A percentile compares a stretch with the other conserved stretches of the same genome.
phyloP scores from a whole-genome alignment of 2,888 invertebrate species.

The Galerucella calmariensis region DNA sequence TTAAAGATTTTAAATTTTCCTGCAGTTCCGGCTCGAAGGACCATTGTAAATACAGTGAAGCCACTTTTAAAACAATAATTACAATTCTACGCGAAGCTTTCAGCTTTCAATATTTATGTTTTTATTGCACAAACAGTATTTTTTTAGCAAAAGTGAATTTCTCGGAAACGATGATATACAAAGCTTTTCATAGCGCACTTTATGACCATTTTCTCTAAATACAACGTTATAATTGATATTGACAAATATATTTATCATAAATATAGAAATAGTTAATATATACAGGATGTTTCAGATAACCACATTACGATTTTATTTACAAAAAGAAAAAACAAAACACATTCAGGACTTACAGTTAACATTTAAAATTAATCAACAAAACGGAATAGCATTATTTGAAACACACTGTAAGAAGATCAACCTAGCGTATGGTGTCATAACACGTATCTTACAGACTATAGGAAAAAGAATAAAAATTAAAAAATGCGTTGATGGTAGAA shows the following conservation, averaged over 20 bases:
- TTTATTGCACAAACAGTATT: not conserved
- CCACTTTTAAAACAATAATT: not conserved
- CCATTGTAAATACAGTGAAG: not conserved
- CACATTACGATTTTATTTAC: slow-evolving; percentile 49
- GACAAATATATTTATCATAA: slow-evolving; percentile 42
- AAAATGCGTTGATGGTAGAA: slow-evolving; percentile 40
- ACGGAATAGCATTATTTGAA: slow-evolving; percentile 49
- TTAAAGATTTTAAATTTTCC: not conserved
- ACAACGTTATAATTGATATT: slow-evolving; percentile 46
- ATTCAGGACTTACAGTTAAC: slow-evolving; percentile 33
- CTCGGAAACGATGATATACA: not conserved
- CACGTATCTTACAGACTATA: slow-evolving; percentile 38
- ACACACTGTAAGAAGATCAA: slow-evolving; percentile 49
- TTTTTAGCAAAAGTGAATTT: not conserved
- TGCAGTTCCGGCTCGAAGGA: not conserved
- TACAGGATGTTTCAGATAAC: slow-evolving; percentile 52
- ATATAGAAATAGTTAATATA: slow-evolving; percentile 39
- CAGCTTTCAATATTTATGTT: not conserved
- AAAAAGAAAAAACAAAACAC: slow-evolving; percentile 44
- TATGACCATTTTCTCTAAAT: slow-evolving; percentile 39
- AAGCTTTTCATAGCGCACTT: not conserved
- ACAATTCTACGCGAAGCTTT: not conserved
- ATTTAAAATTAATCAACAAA: slow-evolving; percentile 39
- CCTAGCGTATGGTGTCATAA: slow-evolving; percentile 42
- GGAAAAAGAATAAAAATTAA: slow-evolving; percentile 33